These are phyloP conservation scores for Okapia johnstoni DNA, from an alignment of 2,113 vertebrate genomes.

Conservation along the genomic window DNA sequence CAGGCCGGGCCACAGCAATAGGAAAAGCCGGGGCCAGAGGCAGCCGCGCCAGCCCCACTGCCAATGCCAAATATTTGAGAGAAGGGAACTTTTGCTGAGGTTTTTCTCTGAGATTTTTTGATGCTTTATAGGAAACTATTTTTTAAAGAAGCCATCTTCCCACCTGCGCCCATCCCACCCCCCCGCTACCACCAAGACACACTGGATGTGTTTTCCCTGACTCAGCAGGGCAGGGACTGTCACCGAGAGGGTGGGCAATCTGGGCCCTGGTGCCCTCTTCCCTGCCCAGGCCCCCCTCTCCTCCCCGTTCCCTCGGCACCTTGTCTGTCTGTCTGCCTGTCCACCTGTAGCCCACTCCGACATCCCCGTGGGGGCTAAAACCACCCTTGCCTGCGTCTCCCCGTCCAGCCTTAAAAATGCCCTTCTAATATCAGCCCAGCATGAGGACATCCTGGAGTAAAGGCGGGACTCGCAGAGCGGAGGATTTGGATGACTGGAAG, in stretches of 20 bases:
- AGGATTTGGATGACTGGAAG: neutral
- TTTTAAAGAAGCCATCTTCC: constrained; percentile 61
- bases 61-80: constrained; percentile 67
- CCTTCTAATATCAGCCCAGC: neutral
- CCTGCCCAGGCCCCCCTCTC: constrained; percentile 10
- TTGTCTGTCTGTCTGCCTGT: neutral
- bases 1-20: constrained; percentile 71
- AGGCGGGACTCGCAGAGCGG: neutral
- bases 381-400: constrained; percentile 6
- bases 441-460: neutral
- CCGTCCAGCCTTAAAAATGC: constrained; percentile 60
- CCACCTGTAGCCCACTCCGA: neutral
- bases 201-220: constrained; percentile 68
- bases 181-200: neutral
- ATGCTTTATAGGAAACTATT: constrained; percentile 68
- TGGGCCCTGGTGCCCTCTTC: constrained; percentile 17
- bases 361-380: neutral
- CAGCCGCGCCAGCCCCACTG: constrained; percentile 20
- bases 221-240: constrained; percentile 28
- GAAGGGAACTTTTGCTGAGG: constrained; percentile 65
- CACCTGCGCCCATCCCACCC: neutral
- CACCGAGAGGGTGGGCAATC: neutral
- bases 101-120: constrained; percentile 69
- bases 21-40: constrained; percentile 47
- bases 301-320: neutral